phyloP scores from a whole-genome alignment of 2,113 vertebrate genomes.

The Scolopax mira region DNA sequence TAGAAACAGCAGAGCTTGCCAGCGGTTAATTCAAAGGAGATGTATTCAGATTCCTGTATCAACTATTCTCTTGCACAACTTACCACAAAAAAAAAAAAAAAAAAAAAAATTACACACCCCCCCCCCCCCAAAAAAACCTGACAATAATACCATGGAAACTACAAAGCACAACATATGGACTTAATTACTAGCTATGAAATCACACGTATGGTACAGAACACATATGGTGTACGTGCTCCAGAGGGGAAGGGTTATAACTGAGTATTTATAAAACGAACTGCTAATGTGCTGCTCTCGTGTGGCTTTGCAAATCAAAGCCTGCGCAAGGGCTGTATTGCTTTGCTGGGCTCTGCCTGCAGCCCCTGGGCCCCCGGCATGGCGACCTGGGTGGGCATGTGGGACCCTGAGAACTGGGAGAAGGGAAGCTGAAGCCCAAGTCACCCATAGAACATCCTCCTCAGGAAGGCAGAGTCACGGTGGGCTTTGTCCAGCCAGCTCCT shows the following conservation, averaged over 20 bases:
- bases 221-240: neutral
- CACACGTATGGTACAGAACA: conserved; percentile 6
- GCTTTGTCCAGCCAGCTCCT: neutral
- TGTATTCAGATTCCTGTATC: conserved; percentile 32
- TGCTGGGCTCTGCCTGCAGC: neutral
- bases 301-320: neutral
- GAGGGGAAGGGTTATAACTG: neutral
- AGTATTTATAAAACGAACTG: neutral
- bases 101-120: neutral
- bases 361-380: rapidly evolving
- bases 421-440: neutral
- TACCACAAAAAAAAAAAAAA: neutral
- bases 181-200: conserved; percentile 29
- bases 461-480: neutral
- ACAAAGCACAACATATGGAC: neutral
- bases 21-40: conserved; percentile 47
- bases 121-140: neutral
- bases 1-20: conserved; percentile 46
- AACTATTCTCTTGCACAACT: conserved; percentile 56
- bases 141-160: conserved; percentile 28
- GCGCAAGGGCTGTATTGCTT: neutral
- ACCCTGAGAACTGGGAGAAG: neutral
- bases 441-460: neutral
- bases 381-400: rapidly evolving
- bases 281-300: neutral